phyloP scores from a whole-genome alignment of 2,888 invertebrate genomes.

The Agriotes lineatus region DNA sequence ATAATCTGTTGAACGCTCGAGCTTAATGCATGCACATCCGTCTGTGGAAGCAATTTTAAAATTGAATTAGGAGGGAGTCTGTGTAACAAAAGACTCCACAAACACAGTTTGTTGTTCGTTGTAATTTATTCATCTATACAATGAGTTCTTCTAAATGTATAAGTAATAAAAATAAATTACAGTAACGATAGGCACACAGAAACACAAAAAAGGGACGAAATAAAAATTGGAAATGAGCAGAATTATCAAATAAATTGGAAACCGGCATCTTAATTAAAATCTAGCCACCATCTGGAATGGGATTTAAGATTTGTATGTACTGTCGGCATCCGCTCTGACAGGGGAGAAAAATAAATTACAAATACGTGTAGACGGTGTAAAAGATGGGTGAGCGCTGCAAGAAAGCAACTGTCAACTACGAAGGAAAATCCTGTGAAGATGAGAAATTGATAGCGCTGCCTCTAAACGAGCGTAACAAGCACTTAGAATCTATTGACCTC shows the following conservation, averaged over 20 bases:
- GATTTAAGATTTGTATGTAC: too few relatives aligned
- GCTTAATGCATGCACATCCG: slow-evolving; percentile 5
- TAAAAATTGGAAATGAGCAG: too few relatives aligned
- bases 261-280: too few relatives aligned
- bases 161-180: too few relatives aligned
- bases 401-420: slow-evolving; percentile 4
- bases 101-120: too few relatives aligned
- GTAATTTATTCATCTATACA: too few relatives aligned
- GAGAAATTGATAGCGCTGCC: slow-evolving; percentile 1
- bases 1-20: slow-evolving; percentile 5
- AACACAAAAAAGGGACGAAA: too few relatives aligned
- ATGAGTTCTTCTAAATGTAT: too few relatives aligned
- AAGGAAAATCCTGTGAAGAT: neutral
- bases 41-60: slow-evolving; percentile 17
- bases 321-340: too few relatives aligned
- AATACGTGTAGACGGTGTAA: neutral
- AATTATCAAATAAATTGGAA: too few relatives aligned
- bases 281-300: too few relatives aligned
- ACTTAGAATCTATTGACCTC: neutral
- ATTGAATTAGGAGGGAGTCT: neutral
- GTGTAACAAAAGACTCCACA: neutral
- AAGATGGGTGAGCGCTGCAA: neutral
- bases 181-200: too few relatives aligned
- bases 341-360: neutral
- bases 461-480: neutral